These are phyloP conservation scores for Sinella curviseta DNA, from an alignment of 1,140 invertebrate species.

Conservation along the genomic window DNA sequence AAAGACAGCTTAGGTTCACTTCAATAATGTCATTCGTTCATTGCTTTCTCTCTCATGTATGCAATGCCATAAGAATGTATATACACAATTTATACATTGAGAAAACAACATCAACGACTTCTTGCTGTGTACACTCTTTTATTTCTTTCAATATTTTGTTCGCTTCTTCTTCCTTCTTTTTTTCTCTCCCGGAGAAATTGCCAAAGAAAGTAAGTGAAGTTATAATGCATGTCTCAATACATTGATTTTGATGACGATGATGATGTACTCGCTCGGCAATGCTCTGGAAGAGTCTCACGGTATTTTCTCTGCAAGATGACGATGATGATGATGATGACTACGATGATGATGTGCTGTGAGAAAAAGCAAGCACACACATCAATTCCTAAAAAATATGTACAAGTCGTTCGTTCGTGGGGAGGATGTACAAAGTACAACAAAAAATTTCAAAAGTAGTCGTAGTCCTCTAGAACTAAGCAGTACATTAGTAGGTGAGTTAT, in stretches of 20 bases:
- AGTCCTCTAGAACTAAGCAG: background rate
- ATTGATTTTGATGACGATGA: slow-evolving; percentile 15
- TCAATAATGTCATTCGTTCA: slow-evolving; percentile 8
- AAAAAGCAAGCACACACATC: too few species aligned
- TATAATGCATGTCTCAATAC: slow-evolving; percentile 18
- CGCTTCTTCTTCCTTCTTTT: too few species aligned
- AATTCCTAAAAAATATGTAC: too few species aligned
- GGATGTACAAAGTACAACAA: background rate
- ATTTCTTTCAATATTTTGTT: too few species aligned
- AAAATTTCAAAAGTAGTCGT: background rate
- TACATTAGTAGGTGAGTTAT: background rate
- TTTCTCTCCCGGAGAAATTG: background rate
- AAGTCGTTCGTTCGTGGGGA: too few species aligned
- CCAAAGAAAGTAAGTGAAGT: slow-evolving; percentile 17
- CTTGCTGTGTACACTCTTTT: background rate
- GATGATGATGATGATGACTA: too few species aligned
- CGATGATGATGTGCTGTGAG: too few species aligned
- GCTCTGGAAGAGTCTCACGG: too few species aligned
- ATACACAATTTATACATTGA: too few species aligned
- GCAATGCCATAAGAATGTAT: too few species aligned
- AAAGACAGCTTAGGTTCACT: background rate
- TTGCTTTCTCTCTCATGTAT: too few species aligned
- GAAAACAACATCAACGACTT: background rate
- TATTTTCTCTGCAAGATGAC: too few species aligned
- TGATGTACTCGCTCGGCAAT: background rate